Conservation (phyloP, 1,140 invertebrate genomes). For the Papilio polyxenes region DNA sequence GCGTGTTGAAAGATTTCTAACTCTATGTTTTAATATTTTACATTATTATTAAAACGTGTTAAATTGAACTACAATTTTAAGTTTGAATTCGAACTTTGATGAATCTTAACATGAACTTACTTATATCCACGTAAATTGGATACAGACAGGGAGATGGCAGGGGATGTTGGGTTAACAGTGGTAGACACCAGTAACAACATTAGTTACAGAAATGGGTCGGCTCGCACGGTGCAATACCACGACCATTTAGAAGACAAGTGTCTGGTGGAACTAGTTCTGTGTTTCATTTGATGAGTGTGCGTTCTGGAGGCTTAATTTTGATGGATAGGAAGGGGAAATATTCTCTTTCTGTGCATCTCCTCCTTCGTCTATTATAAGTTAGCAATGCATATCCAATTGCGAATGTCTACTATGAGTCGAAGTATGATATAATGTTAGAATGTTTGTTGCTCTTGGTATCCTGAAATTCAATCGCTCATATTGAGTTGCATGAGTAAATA, state of each 20-base stretch:
- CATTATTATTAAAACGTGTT: background rate
- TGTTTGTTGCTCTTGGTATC: background rate
- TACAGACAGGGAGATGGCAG: too few species aligned
- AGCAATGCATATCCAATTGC: too few species aligned
- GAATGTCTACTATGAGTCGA: background rate
- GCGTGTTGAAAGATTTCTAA: background rate
- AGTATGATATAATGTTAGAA: background rate
- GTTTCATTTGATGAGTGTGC: too few species aligned
- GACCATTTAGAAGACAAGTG: too few species aligned
- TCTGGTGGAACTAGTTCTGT: too few species aligned
- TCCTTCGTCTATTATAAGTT: too few species aligned
- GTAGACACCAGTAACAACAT: too few species aligned
- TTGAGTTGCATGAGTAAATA: background rate
- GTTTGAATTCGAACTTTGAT: background rate
- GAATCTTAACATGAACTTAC: background rate
- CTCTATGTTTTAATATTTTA: background rate
- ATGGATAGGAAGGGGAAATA: too few species aligned
- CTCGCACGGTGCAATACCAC: too few species aligned
- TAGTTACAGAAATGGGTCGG: too few species aligned
- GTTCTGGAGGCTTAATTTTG: too few species aligned
- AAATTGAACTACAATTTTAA: background rate
- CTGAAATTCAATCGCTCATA: background rate
- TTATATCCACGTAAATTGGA: background rate
- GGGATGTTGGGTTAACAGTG: background rate
- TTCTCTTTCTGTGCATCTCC: too few species aligned